A percentile compares a stretch with the other conserved stretches of the same genome.
phyloP scores from a whole-genome alignment of 1,140 invertebrate species.

The Euura lappo region DNA sequence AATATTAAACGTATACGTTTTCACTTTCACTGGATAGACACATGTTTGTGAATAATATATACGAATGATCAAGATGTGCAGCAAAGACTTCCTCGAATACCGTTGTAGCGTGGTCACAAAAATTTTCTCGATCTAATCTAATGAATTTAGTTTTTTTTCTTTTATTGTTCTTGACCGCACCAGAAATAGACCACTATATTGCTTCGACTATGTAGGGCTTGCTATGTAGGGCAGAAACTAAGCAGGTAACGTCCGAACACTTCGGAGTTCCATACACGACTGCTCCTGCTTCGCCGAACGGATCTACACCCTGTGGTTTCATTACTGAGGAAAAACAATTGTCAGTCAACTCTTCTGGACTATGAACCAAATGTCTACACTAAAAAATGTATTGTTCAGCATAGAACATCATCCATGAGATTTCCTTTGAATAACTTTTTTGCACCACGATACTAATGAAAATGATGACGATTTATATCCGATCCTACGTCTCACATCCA shows the following conservation, averaged over 20 bases:
- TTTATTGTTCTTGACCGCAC: neutral
- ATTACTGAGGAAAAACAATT: neutral
- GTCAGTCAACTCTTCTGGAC: neutral
- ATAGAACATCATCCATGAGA: no score
- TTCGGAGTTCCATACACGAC: conserved; percentile 6
- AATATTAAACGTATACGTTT: neutral
- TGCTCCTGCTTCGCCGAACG: conserved; percentile 1
- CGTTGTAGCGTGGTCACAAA: neutral
- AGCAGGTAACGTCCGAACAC: conserved; percentile 3
- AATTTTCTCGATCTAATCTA: neutral
- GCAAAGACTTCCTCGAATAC: neutral
- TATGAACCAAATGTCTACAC: neutral
- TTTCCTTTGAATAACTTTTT: no score
- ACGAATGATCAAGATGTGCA: neutral
- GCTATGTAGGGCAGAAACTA: neutral
- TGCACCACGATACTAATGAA: no score
- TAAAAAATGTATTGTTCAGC: no score
- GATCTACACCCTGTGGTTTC: conserved; percentile 4
- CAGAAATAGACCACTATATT: neutral
- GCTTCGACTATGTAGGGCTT: neutral
- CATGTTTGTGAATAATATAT: neutral
- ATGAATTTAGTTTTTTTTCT: neutral
- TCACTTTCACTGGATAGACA: neutral
- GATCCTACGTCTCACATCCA: no score
- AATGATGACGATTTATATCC: no score